Percentiles rank a stretch among this genome's conserved stretches.
Conservation (phyloP, 2,888 invertebrate genomes). For the Yponomeuta sedellus region DNA sequence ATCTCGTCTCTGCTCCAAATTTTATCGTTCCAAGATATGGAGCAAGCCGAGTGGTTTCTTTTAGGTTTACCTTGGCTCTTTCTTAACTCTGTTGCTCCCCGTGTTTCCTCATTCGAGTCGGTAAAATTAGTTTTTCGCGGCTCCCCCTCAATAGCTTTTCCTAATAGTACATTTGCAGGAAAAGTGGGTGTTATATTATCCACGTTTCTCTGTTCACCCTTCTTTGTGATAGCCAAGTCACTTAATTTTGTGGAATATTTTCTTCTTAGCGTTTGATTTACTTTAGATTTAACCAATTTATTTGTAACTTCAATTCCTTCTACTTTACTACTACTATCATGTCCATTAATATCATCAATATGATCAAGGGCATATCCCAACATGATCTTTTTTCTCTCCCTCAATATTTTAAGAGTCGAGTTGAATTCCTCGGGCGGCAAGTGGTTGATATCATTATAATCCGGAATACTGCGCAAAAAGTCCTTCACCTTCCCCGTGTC, state of each 20-base stretch:
- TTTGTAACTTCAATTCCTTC: constrained; percentile 23
- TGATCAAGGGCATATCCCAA: constrained; percentile 51
- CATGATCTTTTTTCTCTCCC: constrained; percentile 78
- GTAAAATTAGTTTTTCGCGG: constrained; percentile 29
- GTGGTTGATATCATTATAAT: constrained; percentile 86
- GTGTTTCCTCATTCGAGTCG: constrained; percentile 26
- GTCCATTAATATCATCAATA: constrained; percentile 35
- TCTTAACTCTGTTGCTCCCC: neutral
- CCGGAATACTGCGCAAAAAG: constrained; percentile 87
- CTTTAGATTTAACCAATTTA: constrained; percentile 23
- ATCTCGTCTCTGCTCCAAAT: constrained; percentile 47
- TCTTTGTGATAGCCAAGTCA: constrained; percentile 13
- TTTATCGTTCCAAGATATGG: constrained; percentile 69
- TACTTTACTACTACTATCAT: constrained; percentile 31
- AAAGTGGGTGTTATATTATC: constrained; percentile 18
- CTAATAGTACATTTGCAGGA: constrained; percentile 26
- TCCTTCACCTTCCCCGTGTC: constrained; percentile 80
- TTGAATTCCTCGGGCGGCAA: constrained; percentile 85
- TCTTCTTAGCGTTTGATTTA: constrained; percentile 26
- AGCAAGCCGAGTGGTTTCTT: constrained; percentile 49
- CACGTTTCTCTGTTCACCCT: neutral
- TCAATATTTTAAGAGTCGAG: constrained; percentile 79
- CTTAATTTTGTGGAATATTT: constrained; percentile 33
- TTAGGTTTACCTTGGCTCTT: neutral
- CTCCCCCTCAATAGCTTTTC: constrained; percentile 35